These are phyloP conservation scores for Aphyosemion australe DNA, from an alignment of 2,113 vertebrate genomes.

Conservation along the genomic window DNA sequence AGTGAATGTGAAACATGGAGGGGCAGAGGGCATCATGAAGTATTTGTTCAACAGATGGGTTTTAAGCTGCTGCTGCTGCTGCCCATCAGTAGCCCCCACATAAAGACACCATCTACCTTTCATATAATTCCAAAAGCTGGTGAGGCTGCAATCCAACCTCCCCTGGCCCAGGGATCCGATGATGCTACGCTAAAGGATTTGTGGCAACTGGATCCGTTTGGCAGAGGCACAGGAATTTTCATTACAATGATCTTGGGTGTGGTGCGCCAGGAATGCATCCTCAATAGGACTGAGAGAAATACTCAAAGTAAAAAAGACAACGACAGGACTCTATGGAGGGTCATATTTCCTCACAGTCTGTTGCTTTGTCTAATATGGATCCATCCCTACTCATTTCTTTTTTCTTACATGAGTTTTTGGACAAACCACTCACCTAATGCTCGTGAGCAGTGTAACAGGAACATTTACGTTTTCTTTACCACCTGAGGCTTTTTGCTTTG, in stretches of 20 bases:
- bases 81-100: background rate
- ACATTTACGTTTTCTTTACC: background rate
- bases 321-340: conserved; percentile 3
- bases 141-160: conserved; percentile 77
- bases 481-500: background rate
- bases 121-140: conserved; percentile 44
- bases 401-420: background rate
- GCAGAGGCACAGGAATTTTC: conserved; percentile 89
- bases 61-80: conserved; percentile 17
- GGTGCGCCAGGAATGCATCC: conserved; percentile 84
- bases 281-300: conserved; percentile 62
- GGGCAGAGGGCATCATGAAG: conserved; percentile 19
- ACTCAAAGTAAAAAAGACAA: conserved; percentile 32
- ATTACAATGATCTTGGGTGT: conserved; percentile 94
- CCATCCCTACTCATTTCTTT: background rate
- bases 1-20: conserved; percentile 15
- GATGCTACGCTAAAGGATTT: conserved; percentile 86
- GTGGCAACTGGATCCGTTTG: conserved; percentile 89
- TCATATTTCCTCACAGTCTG: conserved; percentile 21
- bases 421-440: no score
- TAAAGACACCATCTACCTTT: conserved; percentile 38
- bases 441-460: background rate
- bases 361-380: background rate
- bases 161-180: conserved; percentile 81
- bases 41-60: conserved; percentile 34